Percentiles rank a stretch among this genome's conserved stretches.
Conservation (phyloP, 2,888 invertebrate genomes). For the Drosophila infuscata region DNA sequence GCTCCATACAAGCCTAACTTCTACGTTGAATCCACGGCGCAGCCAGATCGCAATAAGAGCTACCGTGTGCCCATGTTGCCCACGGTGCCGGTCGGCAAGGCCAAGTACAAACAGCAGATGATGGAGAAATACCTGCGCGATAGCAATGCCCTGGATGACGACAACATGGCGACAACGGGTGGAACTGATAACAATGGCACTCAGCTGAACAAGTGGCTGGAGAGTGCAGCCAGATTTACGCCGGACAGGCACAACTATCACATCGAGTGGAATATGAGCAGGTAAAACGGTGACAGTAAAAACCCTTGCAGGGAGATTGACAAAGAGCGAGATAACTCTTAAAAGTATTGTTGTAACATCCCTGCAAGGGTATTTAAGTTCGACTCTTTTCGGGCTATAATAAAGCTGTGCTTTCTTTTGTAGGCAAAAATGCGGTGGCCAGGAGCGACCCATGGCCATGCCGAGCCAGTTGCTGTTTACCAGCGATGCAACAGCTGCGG, state of each 20-base stretch:
- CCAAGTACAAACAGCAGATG: conserved; percentile 87
- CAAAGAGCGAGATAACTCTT: neutral
- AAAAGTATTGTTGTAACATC: neutral
- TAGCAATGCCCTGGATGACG: conserved; percentile 38
- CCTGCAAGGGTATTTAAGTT: neutral
- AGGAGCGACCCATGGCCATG: conserved; percentile 41
- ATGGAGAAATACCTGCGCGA: conserved; percentile 87
- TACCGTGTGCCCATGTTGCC: conserved; percentile 56
- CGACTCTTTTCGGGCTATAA: neutral
- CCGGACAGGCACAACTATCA: conserved; percentile 91
- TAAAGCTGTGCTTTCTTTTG: neutral
- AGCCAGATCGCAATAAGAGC: conserved; percentile 14
- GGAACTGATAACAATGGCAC: conserved; percentile 82
- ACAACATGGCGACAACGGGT: neutral
- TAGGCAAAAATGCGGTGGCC: conserved; percentile 76
- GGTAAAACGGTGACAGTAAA: conserved; percentile 50
- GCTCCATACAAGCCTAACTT: conserved; percentile 62
- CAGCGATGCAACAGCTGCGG: conserved; percentile 52
- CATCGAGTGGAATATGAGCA: conserved; percentile 87
- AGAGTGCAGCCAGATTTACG: conserved; percentile 90
- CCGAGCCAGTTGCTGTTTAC: conserved; percentile 59
- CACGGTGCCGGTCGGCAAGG: conserved; percentile 57
- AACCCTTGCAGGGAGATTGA: neutral
- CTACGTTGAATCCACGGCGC: conserved; percentile 52
- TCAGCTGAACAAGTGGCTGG: conserved; percentile 90